These are phyloP conservation scores for Phylloscopus whistleri DNA, from an alignment of 2,113 vertebrate genomes.

Conservation along the genomic window DNA sequence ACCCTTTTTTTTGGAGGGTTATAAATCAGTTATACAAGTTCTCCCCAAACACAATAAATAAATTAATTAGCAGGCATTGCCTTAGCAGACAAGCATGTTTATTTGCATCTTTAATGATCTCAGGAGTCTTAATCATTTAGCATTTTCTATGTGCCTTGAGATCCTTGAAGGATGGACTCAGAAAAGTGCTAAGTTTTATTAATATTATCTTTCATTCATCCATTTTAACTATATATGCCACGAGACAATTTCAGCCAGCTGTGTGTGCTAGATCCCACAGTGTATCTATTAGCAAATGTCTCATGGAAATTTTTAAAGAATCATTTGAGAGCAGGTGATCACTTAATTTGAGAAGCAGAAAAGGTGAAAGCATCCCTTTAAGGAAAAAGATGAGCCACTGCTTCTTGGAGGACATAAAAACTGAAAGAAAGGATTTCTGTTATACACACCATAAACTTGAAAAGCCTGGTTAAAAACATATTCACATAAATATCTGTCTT, in stretches of 20 bases:
- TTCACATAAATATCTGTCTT: background rate
- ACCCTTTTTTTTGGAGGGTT: background rate
- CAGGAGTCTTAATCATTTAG: constrained; percentile 17
- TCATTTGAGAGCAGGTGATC: background rate
- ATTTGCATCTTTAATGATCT: constrained; percentile 45
- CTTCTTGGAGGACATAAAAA: background rate
- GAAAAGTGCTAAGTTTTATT: constrained; percentile 1
- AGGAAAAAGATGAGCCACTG: background rate
- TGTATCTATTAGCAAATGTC: background rate
- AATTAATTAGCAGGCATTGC: constrained; percentile 36
- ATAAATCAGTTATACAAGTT: constrained; percentile 22
- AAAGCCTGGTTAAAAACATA: background rate
- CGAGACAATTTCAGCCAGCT: background rate
- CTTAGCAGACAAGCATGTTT: constrained; percentile 35
- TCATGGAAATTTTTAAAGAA: background rate
- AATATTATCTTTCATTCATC: background rate
- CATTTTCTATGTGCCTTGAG: background rate
- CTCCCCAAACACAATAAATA: constrained; percentile 5
- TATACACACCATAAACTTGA: background rate
- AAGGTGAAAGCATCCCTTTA: background rate
- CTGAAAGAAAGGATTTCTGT: background rate
- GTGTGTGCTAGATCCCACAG: background rate
- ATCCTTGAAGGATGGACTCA: background rate
- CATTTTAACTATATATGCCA: background rate
- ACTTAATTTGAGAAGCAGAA: background rate